Conservation (phyloP, 2,888 invertebrate genomes). For the Cryptus armator region DNA sequence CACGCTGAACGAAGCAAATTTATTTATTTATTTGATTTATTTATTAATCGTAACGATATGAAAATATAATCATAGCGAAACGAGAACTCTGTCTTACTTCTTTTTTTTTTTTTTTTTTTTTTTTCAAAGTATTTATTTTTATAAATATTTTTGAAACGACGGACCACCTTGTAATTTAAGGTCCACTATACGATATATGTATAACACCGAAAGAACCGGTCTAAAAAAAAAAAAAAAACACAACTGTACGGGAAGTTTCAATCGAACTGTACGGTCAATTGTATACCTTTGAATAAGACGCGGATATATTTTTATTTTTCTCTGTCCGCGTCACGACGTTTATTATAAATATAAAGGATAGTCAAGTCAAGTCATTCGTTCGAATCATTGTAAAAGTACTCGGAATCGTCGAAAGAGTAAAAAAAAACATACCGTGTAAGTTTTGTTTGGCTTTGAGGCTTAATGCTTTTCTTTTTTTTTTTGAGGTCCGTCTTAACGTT, state of each 20-base stretch:
- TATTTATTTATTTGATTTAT: constrained; percentile 85
- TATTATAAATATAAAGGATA: constrained; percentile 41
- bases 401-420: constrained; percentile 66
- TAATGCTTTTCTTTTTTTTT: constrained; percentile 78
- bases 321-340: constrained; percentile 49
- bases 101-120: constrained; percentile 66
- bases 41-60: constrained; percentile 82
- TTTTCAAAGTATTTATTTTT: constrained; percentile 85
- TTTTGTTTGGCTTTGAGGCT: constrained; percentile 82
- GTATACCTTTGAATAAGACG: constrained; percentile 34
- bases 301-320: constrained; percentile 34
- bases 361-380: constrained; percentile 58
- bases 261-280: neutral
- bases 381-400: constrained; percentile 69
- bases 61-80: constrained; percentile 60
- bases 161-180: constrained; percentile 76
- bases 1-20: constrained; percentile 80
- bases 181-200: constrained; percentile 73
- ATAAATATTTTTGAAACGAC: constrained; percentile 81
- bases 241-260: neutral
- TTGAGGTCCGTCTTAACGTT: constrained; percentile 64
- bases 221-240: neutral
- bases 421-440: constrained; percentile 72
- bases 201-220: constrained; percentile 38
- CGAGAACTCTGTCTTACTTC: constrained; percentile 39